Evolutionary conservation across 2,888 invertebrate species (phyloP).

Genomic region (Scaptodrosophila latifasciaeformis): DNA sequence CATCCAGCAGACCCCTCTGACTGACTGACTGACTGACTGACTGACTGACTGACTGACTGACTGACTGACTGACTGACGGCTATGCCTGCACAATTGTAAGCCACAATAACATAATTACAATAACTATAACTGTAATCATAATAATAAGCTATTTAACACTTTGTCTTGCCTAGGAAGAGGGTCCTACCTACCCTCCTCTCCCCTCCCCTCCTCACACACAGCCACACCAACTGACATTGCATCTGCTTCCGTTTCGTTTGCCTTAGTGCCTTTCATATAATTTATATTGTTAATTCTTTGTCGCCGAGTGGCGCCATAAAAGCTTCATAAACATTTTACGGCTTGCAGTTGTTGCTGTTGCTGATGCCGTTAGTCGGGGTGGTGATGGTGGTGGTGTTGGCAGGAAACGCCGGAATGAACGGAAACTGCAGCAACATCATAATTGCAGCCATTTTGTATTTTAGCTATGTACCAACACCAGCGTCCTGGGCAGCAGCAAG

Average conservation of each 20-base stretch:
- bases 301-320: conserved; percentile 39
- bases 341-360: conserved; percentile 66
- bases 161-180: conserved; percentile 29
- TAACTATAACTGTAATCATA: conserved; percentile 46
- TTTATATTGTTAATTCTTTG: conserved; percentile 63
- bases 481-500: conserved; percentile 8
- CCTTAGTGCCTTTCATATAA: conserved; percentile 44
- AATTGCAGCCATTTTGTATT: conserved; percentile 59
- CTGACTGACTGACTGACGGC: too few relatives aligned
- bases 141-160: conserved; percentile 64
- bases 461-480: conserved; percentile 43
- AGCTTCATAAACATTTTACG: conserved; percentile 67
- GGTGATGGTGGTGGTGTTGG: too few relatives aligned
- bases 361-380: too few relatives aligned
- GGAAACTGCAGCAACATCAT: conserved; percentile 25
- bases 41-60: too few relatives aligned
- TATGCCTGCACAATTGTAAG: background rate
- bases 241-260: too few relatives aligned
- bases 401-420: background rate
- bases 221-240: too few relatives aligned
- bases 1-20: too few relatives aligned
- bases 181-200: background rate
- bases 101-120: conserved; percentile 30
- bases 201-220: too few relatives aligned
- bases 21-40: too few relatives aligned